Conservation (phyloP, 2,888 invertebrate genomes). For the Anorthoa munda region DNA sequence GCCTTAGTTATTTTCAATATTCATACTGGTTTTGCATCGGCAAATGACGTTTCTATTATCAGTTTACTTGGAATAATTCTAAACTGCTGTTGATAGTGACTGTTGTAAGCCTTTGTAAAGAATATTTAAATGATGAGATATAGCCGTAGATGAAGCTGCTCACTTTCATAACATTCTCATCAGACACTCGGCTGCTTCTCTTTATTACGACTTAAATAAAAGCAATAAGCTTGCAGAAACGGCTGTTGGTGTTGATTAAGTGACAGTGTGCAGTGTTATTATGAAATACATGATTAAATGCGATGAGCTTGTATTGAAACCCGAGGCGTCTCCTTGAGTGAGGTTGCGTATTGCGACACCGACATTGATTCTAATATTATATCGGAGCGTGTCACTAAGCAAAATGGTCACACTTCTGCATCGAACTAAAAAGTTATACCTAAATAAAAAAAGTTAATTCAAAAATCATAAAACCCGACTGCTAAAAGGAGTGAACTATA, state of each 20-base stretch:
- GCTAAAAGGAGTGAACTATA: too few relatives aligned
- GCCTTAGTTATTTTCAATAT: slow-evolving; percentile 31
- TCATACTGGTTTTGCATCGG: slow-evolving; percentile 8
- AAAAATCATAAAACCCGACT: too few relatives aligned
- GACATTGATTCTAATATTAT: slow-evolving; percentile 56
- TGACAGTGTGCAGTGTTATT: slow-evolving; percentile 27
- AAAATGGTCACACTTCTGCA: slow-evolving; percentile 4
- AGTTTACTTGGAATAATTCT: background rate
- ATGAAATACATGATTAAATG: slow-evolving; percentile 42
- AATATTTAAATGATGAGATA: slow-evolving; percentile 2
- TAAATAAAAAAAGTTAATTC: too few relatives aligned
- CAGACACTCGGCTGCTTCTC: background rate
- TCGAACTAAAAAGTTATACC: background rate
- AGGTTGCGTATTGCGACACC: slow-evolving; percentile 65
- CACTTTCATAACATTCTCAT: slow-evolving; percentile 8
- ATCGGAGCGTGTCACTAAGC: slow-evolving; percentile 48
- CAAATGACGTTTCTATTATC: slow-evolving; percentile 18
- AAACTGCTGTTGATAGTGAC: background rate
- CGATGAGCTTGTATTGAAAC: slow-evolving; percentile 57
- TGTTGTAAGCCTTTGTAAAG: background rate
- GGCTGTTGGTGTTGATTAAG: slow-evolving; percentile 4
- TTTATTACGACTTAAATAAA: slow-evolving; percentile 6
- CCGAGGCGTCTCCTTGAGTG: slow-evolving; percentile 64
- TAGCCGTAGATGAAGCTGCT: slow-evolving; percentile 2
- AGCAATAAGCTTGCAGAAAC: slow-evolving; percentile 4